Conservation (phyloP, 2,797 vertebrate genomes). For the Halcyon badia region DNA sequence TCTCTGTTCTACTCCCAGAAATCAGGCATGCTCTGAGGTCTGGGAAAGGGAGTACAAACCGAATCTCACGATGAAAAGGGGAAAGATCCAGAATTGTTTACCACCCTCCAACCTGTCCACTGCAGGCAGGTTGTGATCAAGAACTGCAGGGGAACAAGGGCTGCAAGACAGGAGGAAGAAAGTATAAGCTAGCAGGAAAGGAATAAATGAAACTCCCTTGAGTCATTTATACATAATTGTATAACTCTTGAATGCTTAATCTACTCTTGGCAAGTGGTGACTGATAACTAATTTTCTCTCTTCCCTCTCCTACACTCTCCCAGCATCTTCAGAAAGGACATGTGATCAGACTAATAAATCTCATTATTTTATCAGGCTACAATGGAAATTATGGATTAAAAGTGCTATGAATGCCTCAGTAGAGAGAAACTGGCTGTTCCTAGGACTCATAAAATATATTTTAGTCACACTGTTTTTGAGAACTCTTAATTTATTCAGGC, state of each 20-base stretch:
- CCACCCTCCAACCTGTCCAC: background rate
- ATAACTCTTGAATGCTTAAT: background rate
- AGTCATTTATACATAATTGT: background rate
- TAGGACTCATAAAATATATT: background rate
- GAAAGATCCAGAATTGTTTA: background rate
- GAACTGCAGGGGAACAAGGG: background rate
- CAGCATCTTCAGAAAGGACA: background rate
- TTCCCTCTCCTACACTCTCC: background rate
- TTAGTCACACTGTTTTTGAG: background rate
- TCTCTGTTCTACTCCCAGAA: conserved; percentile 38
- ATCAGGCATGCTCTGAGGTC: background rate
- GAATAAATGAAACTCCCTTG: background rate
- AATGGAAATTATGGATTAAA: background rate
- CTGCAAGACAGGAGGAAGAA: background rate
- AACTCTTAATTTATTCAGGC: background rate
- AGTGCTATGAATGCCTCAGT: background rate
- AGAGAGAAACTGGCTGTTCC: background rate
- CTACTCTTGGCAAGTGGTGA: conserved; percentile 9
- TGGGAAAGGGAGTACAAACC: conserved; percentile 1
- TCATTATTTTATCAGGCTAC: background rate
- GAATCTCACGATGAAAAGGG: conserved; percentile 1
- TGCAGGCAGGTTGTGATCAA: background rate
- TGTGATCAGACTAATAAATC: conserved; percentile 5
- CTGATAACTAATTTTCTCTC: conserved; percentile 8
- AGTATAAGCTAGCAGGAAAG: background rate